Evolutionary conservation across 2,888 invertebrate species (phyloP).

Genomic region (Phaedon cochleariae): DNA sequence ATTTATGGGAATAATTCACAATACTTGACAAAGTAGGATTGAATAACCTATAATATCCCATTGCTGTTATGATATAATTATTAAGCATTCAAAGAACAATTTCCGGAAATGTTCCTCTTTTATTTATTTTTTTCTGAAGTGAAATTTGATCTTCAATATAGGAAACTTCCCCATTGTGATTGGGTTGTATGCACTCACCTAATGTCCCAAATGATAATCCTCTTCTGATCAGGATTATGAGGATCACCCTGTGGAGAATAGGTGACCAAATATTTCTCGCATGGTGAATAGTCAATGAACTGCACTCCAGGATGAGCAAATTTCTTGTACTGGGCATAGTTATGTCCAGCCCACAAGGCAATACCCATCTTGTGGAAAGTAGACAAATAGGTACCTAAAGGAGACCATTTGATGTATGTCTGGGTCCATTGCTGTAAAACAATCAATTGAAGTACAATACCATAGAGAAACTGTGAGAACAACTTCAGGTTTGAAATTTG

Average conservation of each 20-base stretch:
- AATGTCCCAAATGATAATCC: constrained; percentile 97
- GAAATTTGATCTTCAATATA: too few species aligned
- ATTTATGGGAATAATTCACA: too few species aligned
- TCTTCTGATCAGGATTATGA: constrained; percentile 74
- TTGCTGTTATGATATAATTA: too few species aligned
- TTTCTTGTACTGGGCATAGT: constrained; percentile 89
- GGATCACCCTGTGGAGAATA: constrained; percentile 84
- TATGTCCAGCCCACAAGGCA: constrained; percentile 96
- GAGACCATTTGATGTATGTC: constrained; percentile 97
- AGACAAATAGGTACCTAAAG: constrained; percentile 93
- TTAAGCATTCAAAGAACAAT: too few species aligned
- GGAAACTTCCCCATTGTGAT: neutral
- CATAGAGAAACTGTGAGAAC: too few species aligned
- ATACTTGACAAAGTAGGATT: too few species aligned
- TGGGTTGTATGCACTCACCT: constrained; percentile 62
- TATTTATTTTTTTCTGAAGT: too few species aligned
- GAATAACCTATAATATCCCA: too few species aligned
- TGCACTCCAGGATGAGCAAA: constrained; percentile 92
- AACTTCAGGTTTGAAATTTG: too few species aligned
- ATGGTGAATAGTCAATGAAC: constrained; percentile 97
- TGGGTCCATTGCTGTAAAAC: constrained; percentile 88
- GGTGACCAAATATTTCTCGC: constrained; percentile 95
- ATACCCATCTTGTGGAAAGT: constrained; percentile 97
- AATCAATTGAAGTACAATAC: too few species aligned
- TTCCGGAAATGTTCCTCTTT: too few species aligned